Percentiles rank a stretch among this genome's conserved stretches.
Conservation (phyloP, 2,797 vertebrate genomes). For the Momotus momota region DNA sequence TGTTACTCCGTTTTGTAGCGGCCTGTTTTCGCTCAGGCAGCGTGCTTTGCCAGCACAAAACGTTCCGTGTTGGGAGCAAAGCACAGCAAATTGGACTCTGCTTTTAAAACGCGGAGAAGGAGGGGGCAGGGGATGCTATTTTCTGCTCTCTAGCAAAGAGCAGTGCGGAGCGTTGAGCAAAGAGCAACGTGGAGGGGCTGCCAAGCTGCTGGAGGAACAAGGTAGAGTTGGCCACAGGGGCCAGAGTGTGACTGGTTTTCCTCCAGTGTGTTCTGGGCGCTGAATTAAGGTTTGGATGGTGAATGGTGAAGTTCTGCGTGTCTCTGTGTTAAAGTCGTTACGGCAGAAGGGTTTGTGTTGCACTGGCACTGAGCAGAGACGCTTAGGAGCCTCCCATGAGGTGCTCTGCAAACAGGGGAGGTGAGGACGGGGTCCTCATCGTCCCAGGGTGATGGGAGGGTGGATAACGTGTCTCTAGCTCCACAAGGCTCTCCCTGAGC, state of each 20-base stretch:
- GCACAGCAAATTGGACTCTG: background rate
- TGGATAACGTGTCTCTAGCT: accelerated
- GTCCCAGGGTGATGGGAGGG: background rate
- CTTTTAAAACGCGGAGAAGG: background rate
- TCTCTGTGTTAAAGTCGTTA: background rate
- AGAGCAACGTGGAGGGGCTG: background rate
- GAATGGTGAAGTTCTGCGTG: background rate
- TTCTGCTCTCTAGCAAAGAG: background rate
- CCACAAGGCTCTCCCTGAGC: background rate
- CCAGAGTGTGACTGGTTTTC: background rate
- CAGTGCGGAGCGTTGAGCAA: background rate
- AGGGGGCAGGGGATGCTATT: background rate
- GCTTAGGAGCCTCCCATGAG: accelerated
- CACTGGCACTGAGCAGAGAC: background rate
- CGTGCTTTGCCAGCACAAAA: background rate
- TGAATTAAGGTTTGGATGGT: background rate
- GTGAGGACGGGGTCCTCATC: background rate
- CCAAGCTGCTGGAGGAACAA: background rate
- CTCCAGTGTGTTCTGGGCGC: background rate
- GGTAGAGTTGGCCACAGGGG: background rate
- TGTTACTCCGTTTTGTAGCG: background rate
- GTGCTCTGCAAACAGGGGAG: background rate
- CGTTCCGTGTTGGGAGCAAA: background rate
- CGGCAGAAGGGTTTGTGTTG: background rate
- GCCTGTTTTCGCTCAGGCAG: background rate